phyloP scores from a whole-genome alignment of 2,113 vertebrate genomes.

The Ceyx cyanopectus region DNA sequence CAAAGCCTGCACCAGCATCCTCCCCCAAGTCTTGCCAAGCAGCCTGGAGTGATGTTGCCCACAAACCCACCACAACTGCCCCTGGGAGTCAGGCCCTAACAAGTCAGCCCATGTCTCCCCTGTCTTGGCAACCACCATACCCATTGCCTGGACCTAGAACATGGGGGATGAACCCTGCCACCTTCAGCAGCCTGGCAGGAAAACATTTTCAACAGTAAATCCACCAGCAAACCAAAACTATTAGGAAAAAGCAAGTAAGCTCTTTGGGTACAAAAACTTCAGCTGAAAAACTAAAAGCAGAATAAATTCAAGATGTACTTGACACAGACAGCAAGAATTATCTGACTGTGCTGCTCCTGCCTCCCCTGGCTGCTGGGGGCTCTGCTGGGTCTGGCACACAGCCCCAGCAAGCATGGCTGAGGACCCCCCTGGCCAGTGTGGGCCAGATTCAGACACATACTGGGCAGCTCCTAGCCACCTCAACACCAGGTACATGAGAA shows the following conservation, averaged over 20 bases:
- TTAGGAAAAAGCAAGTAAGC: not conserved
- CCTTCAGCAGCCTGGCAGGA: not conserved
- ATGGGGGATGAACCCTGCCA: not conserved
- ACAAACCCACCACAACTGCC: rapidly evolving
- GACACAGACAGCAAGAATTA: not conserved
- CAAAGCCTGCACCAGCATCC: not conserved
- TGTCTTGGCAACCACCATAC: not conserved
- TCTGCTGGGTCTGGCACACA: rapidly evolving
- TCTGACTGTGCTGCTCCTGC: not conserved
- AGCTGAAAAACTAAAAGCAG: not conserved
- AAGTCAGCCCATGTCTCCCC: rapidly evolving
- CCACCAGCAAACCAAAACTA: not conserved
- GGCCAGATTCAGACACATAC: rapidly evolving
- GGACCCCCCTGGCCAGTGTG: rapidly evolving
- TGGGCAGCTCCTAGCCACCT: not conserved
- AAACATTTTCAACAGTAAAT: not conserved
- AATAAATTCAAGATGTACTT: not conserved
- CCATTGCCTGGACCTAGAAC: rapidly evolving
- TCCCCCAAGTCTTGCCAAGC: not conserved
- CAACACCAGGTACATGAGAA: not conserved
- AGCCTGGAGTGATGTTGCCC: rapidly evolving
- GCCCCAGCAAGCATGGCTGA: not conserved
- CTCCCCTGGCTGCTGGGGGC: not conserved
- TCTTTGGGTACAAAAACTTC: not conserved
- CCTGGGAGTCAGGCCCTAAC: not conserved